These are phyloP conservation scores for Chrysomela aeneicollis DNA, from an alignment of 2,888 invertebrate species.

Conservation along the genomic window DNA sequence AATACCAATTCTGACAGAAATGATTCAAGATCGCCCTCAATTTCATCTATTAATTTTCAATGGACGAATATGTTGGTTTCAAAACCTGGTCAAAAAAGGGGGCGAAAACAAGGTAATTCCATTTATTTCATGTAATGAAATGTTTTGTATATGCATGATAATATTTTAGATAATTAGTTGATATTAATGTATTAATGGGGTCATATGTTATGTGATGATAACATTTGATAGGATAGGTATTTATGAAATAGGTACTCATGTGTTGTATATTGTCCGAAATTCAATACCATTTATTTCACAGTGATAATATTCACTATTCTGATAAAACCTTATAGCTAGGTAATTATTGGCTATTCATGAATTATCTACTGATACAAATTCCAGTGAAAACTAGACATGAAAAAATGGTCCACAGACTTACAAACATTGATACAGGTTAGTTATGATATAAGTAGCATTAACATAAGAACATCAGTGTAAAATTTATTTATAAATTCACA, in stretches of 20 bases:
- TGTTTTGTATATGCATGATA: not conserved
- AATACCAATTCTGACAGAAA: constrained; percentile 52
- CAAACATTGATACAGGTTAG: not conserved
- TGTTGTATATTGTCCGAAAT: too few relatives aligned
- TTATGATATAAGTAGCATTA: not conserved
- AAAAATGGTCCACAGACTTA: not conserved
- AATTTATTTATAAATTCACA: too few relatives aligned
- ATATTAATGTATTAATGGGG: not conserved
- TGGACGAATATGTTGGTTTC: constrained; percentile 57
- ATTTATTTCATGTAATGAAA: not conserved
- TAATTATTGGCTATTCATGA: too few relatives aligned
- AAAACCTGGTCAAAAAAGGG: constrained; percentile 44
- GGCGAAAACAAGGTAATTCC: constrained; percentile 37
- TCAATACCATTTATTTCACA: too few relatives aligned
- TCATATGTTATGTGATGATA: not conserved
- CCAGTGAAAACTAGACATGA: not conserved
- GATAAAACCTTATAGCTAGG: too few relatives aligned
- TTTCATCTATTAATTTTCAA: constrained; percentile 65
- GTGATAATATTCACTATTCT: too few relatives aligned
- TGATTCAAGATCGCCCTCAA: constrained; percentile 66
- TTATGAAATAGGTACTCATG: too few relatives aligned
- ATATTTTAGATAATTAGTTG: constrained; percentile 13
- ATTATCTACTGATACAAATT: not conserved
- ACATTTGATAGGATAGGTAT: not conserved
- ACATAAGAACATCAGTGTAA: too few relatives aligned